A percentile compares a stretch with the other conserved stretches of the same genome.
These are phyloP conservation scores for Hozukius guyotensis DNA, from an alignment of 2,797 vertebrate genomes.

Conservation along the genomic window DNA sequence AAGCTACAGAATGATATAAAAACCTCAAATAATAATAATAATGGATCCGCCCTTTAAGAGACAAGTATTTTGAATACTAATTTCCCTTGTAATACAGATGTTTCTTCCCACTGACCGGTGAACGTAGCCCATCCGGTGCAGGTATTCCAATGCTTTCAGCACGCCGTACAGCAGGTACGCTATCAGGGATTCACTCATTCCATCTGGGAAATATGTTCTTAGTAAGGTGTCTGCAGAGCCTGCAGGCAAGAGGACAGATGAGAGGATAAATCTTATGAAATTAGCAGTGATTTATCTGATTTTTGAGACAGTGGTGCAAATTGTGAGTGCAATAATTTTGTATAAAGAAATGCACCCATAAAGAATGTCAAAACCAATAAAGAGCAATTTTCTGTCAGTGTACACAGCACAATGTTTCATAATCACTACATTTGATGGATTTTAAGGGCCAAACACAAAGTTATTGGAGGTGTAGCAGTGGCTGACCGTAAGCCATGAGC, in stretches of 20 bases:
- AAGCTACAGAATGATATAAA: too few species aligned
- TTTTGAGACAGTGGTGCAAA: not conserved
- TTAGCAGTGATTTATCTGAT: not conserved
- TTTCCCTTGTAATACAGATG: not conserved
- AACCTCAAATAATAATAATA: not conserved
- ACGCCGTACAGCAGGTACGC: conserved; percentile 93
- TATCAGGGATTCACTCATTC: conserved; percentile 96
- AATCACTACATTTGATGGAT: too few species aligned
- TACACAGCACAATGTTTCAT: not conserved
- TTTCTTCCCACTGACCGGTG: conserved; percentile 86
- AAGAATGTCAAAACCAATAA: not conserved
- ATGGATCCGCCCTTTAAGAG: too few species aligned
- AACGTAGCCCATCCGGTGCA: conserved; percentile 95
- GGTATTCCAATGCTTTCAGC: conserved; percentile 92
- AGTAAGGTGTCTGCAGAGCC: conserved; percentile 93
- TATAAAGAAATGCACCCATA: not conserved
- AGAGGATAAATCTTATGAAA: not conserved
- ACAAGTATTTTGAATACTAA: not conserved
- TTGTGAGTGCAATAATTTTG: not conserved
- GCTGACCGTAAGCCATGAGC: conserved; percentile 95
- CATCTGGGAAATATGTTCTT: conserved; percentile 93
- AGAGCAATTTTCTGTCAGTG: not conserved
- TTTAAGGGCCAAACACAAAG: not conserved
- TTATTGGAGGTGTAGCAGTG: not conserved
- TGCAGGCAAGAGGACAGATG: conserved; percentile 49